These are phyloP conservation scores for Dicentrarchus labrax DNA, from an alignment of 2,113 vertebrate genomes.

Conservation along the genomic window DNA sequence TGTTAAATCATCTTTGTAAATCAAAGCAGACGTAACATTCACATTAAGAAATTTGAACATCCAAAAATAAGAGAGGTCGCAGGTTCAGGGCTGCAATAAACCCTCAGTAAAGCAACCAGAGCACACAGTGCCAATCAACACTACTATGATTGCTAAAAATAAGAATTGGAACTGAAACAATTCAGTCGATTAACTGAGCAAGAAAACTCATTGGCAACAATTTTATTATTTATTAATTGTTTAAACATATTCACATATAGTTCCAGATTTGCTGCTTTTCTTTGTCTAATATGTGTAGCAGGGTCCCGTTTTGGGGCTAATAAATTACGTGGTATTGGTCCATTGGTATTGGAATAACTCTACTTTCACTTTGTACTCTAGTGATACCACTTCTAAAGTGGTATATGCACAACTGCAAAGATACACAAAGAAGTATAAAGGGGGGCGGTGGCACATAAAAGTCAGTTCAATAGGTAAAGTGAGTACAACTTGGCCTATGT, in stretches of 20 bases:
- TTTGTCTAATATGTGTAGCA: background rate
- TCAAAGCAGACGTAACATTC: conserved; percentile 24
- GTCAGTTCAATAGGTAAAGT: too few relatives aligned
- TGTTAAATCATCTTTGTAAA: conserved; percentile 47
- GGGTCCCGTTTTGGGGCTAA: too few relatives aligned
- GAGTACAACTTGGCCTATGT: too few relatives aligned
- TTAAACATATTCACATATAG: background rate
- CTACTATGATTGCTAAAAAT: too few relatives aligned
- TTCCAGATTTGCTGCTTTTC: background rate
- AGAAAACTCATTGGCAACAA: background rate
- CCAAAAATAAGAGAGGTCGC: conserved; percentile 41
- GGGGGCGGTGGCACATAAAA: too few relatives aligned
- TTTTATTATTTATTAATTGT: too few relatives aligned
- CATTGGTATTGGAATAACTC: too few relatives aligned
- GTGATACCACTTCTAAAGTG: too few relatives aligned
- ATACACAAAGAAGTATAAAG: too few relatives aligned
- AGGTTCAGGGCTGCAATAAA: conserved; percentile 39
- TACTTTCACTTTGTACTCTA: too few relatives aligned
- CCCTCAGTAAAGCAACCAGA: background rate
- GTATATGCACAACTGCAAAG: too few relatives aligned
- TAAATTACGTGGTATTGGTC: too few relatives aligned
- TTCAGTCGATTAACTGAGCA: background rate
- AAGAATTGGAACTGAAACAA: background rate
- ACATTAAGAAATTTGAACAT: conserved; percentile 15
- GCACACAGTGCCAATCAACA: background rate